Base-by-base conservation (phyloP, 2,888 invertebrate species). In the Nineta flava region DNA sequence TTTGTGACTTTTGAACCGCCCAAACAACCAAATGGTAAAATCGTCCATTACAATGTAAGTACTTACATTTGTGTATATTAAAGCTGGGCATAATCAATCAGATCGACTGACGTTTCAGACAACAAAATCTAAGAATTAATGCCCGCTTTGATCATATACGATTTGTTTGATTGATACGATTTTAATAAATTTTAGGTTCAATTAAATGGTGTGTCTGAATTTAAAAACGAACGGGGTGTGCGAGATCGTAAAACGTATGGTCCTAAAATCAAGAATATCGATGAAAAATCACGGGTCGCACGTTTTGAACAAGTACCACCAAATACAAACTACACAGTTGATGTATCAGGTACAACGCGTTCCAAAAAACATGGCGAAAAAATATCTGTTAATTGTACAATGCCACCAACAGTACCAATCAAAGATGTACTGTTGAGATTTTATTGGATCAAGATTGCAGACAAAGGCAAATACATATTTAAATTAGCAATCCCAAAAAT, bases 301-400 rank as follows among this genome's bases (percentile, higher is more conserved):
- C 69, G 72, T 48, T 83, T 83, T 59, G 79, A 81, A 57, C 78
- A 80, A 45, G 74, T 87, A 32, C 79, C 81, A 49, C 79, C 90
- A 3, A 90, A 92, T 64, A 91, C 90, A 1, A 82, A 86, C 64
- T 90, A 88, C 64, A 84, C 84, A 12, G 82, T 87, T 26, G 74
- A 74, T 0, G 74, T 90, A 50, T 82, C 82, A 50, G 88, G 83
- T 1, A 79, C 87, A 59, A 90, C 87, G 0, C 74, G 85, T 48
- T 78, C 81, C 41, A 78, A 84, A 46, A 77, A 79, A 47, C 78
- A 80, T 46, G 91, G 91, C 0, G 76, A 79, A 53, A 72, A 77
- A 52, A 79, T 77, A 1, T 63, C 70, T 10, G 68, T 71, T 0
- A 70, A 74, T 56, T 92, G 90, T 61, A 65, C 68, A 46, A 88